Evolutionary conservation across 2,888 invertebrate species (phyloP).

Genomic region (Gonocerus acuteangulatus): DNA sequence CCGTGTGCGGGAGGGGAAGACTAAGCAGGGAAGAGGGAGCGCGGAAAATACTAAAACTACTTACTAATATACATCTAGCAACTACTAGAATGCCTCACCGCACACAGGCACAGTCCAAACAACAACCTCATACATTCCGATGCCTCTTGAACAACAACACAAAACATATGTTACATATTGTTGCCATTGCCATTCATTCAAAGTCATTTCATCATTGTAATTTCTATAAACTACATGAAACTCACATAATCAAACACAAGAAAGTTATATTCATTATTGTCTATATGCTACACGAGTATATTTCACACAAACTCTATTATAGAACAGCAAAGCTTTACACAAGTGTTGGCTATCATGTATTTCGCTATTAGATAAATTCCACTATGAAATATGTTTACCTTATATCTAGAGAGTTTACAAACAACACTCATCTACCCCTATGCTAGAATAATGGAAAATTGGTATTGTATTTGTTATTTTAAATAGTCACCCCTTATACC

Average conservation of each 20-base stretch:
- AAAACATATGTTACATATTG: background rate
- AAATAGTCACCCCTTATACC: conserved; percentile 11
- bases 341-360: background rate
- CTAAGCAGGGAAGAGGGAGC: conserved; percentile 2
- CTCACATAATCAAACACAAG: background rate
- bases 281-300: conserved; percentile 14
- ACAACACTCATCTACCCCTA: conserved; percentile 17
- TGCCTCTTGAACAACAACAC: conserved; percentile 22
- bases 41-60: conserved; percentile 2
- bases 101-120: conserved; percentile 7
- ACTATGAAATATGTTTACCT: conserved; percentile 11
- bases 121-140: conserved; percentile 7
- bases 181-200: background rate
- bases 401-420: background rate
- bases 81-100: conserved; percentile 11
- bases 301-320: conserved; percentile 12
- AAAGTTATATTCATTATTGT: conserved; percentile 17
- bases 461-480: background rate
- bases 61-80: background rate
- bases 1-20: conserved; percentile 8
- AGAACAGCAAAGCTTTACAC: conserved; percentile 18
- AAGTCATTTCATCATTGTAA: no score
- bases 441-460: conserved; percentile 7
- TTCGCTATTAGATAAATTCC: background rate
- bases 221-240: conserved; percentile 25